These are phyloP conservation scores for Bellardia bayeri DNA, from an alignment of 2,888 invertebrate genomes.

Conservation along the genomic window DNA sequence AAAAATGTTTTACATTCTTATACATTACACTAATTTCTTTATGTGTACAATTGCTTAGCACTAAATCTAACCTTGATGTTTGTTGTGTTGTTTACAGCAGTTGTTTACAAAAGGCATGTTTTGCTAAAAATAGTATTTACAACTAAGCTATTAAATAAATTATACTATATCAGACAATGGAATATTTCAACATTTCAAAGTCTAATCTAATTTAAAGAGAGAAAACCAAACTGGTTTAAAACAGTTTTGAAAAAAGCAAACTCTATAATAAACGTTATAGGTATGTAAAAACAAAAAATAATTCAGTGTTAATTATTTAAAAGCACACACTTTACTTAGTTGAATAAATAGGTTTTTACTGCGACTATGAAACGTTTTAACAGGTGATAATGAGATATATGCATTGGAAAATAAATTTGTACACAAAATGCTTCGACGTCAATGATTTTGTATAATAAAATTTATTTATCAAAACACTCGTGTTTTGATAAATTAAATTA, in stretches of 20 bases:
- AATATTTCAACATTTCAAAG: not conserved
- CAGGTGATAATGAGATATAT: conserved; percentile 29
- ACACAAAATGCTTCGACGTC: conserved; percentile 53
- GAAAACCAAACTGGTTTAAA: not conserved
- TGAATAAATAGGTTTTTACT: conserved; percentile 1
- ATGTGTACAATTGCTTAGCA: too few relatives aligned
- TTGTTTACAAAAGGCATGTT: not conserved
- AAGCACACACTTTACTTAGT: conserved; percentile 5
- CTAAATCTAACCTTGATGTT: too few relatives aligned
- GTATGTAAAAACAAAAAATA: not conserved
- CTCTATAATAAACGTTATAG: conserved; percentile 4
- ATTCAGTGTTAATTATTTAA: conserved; percentile 42
- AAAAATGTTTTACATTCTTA: too few relatives aligned
- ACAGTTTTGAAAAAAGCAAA: not conserved
- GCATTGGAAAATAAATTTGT: conserved; percentile 9
- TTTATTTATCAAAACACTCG: conserved; percentile 30
- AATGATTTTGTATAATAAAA: conserved; percentile 47
- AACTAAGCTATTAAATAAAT: not conserved
- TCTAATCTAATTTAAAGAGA: not conserved
- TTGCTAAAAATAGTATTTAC: not conserved
- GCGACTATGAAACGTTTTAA: conserved; percentile 19
- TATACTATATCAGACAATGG: not conserved
- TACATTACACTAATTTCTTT: too few relatives aligned
- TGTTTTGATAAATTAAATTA: conserved; percentile 29
- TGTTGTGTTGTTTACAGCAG: not conserved